A percentile compares a stretch with the other conserved stretches of the same genome.
Evolutionary conservation across 1,140 invertebrate species (phyloP).

Genomic region (Periplaneta americana): DNA sequence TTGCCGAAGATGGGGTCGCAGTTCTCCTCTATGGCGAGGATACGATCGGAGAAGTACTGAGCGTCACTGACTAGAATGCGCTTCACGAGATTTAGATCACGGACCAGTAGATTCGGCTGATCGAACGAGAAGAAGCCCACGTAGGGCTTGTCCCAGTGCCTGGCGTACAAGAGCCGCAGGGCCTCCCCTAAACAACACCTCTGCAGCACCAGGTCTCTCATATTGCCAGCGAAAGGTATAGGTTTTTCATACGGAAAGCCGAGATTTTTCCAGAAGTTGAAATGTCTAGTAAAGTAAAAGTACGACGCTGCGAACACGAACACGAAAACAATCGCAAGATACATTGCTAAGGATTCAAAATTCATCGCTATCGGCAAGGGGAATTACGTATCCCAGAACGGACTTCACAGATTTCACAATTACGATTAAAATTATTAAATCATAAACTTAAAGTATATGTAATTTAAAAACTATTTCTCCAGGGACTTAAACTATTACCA

Average conservation of each 20-base stretch:
- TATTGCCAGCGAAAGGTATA: constrained; percentile 22
- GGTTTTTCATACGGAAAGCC: constrained; percentile 16
- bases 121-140: constrained; percentile 16
- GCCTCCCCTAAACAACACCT: not conserved
- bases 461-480: too few relatives aligned
- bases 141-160: constrained; percentile 19
- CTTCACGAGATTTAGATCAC: not conserved
- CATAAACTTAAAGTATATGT: too few relatives aligned
- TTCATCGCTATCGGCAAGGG: too few relatives aligned
- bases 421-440: too few relatives aligned
- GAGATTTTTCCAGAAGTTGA: constrained; percentile 18
- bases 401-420: too few relatives aligned
- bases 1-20: constrained; percentile 29
- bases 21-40: constrained; percentile 12
- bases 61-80: constrained; percentile 8
- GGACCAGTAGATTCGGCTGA: constrained; percentile 2
- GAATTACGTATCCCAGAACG: too few relatives aligned
- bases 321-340: too few relatives aligned
- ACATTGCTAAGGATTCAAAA: too few relatives aligned
- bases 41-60: constrained; percentile 6
- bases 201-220: not conserved
- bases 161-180: not conserved
- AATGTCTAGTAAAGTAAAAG: not conserved
- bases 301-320: too few relatives aligned
- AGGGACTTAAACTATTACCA: too few relatives aligned